A percentile compares a stretch with the other conserved stretches of the same genome.
Evolutionary conservation across 2,797 vertebrate species (phyloP).

Genomic region (Phalanger gymnotis): DNA sequence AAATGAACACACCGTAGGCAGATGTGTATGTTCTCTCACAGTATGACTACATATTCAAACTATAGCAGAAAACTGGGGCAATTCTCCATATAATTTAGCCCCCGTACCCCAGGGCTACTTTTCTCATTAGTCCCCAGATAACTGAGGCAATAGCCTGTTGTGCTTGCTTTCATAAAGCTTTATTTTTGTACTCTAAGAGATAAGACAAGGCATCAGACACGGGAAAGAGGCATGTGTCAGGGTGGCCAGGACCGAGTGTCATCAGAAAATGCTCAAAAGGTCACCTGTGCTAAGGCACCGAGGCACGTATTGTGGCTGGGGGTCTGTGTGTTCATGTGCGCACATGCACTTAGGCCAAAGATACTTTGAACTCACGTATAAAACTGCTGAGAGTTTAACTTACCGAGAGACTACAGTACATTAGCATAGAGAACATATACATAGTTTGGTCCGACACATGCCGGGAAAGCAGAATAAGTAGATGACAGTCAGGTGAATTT

Average conservation of each 20-base stretch:
- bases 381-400: slow-evolving; percentile 56
- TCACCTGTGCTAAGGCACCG: fast-evolving
- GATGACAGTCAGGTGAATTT: slow-evolving; percentile 64
- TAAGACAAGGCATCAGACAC: background rate
- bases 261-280: background rate
- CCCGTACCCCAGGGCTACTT: background rate
- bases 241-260: background rate
- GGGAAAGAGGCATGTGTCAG: background rate
- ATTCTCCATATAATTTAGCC: background rate
- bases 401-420: slow-evolving; percentile 64
- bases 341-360: slow-evolving; percentile 28
- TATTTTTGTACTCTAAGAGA: background rate
- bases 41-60: background rate
- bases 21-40: background rate
- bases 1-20: background rate
- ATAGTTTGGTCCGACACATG: slow-evolving; percentile 18
- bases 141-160: background rate
- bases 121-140: background rate
- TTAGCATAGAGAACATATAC: slow-evolving; percentile 53
- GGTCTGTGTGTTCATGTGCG: background rate
- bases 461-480: slow-evolving; percentile 54
- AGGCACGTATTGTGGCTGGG: background rate
- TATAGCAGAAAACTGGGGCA: background rate
- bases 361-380: slow-evolving; percentile 54
- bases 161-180: background rate